Evolutionary conservation across 2,888 invertebrate species (phyloP).

Genomic region (Sclerodermus sp.): DNA sequence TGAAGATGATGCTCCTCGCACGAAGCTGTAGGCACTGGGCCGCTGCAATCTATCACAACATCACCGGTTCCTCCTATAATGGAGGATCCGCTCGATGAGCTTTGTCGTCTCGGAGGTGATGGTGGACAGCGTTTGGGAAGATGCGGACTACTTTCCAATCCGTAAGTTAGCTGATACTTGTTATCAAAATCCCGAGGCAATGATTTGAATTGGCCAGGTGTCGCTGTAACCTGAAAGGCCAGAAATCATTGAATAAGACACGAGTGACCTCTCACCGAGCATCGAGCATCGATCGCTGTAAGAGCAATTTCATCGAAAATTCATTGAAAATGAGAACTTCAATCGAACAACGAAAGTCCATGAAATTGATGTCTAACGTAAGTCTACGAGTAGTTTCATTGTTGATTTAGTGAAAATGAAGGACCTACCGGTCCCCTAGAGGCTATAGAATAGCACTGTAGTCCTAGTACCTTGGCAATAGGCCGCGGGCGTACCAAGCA

Average conservation of each 20-base stretch:
- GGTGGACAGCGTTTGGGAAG: slow-evolving; percentile 78
- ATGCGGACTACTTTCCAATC: slow-evolving; percentile 67
- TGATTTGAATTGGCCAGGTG: slow-evolving; percentile 61
- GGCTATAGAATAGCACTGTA: no score
- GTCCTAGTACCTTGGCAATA: slow-evolving; percentile 68
- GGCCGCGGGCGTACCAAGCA: slow-evolving; percentile 80
- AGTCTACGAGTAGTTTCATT: no score
- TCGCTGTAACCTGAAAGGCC: slow-evolving; percentile 44
- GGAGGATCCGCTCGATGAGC: slow-evolving; percentile 37
- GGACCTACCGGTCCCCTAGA: no score
- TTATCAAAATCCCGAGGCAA: slow-evolving; percentile 61
- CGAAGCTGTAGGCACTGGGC: slow-evolving; percentile 58
- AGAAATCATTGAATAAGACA: no score
- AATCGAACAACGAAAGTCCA: no score
- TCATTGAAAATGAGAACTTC: no score
- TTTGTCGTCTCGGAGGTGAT: slow-evolving; percentile 77
- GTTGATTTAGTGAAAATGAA: no score
- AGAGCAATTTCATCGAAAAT: no score
- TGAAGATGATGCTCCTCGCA: slow-evolving; percentile 49
- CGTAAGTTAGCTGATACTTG: slow-evolving; percentile 59
- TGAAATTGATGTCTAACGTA: no score
- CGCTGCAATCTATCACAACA: slow-evolving; percentile 56
- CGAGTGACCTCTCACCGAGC: no score
- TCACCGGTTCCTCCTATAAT: slow-evolving; percentile 41
- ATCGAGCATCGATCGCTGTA: no score